Evolutionary conservation across 2,113 vertebrate genomes (phyloP), one percentile per base, ranked within the genome.

Genomic region (Pantherophis guttatus): DNA sequence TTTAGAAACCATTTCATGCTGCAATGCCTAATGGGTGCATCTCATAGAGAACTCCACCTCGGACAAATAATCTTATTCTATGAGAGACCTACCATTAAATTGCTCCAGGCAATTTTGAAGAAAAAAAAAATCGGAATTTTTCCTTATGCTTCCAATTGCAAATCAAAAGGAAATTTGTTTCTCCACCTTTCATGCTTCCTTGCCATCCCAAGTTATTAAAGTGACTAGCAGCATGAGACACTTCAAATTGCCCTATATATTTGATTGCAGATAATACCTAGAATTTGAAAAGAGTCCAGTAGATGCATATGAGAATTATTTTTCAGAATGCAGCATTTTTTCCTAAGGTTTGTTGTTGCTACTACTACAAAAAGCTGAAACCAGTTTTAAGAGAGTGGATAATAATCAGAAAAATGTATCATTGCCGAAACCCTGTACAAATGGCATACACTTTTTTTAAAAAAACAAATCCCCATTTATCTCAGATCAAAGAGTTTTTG

Each of bases 1-100:
- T 90, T 93, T 93, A 81, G 75, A 93, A 90, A 93, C 57, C n/a
- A 90, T 90, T 90, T 87, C 57, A 93, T 90, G 89, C 75, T 90
- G 89, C 89, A 93, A 15, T 93, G 57, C 86, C 89, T 86, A 93
- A 90, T 90, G 81, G 88, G 75, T 54, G 57, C 48, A 90, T 93
- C 92, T 70, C 39, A 90, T 58, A n/a, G 62, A 88, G 57, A 17
- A 89, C 53, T 26, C 70, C 54, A 52, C 54, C 54, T 21, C 0
- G 1, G 29, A 15, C 88, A 65, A 86, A 48, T 59, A 52, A 75
- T 54, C 55, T 90, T 53, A 86, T 86, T 90, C 75, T 86, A 75
- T 26, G 55, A 93, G 55, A 86, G 48, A 62, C 62, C 92, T 93
- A 90, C 88, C 75, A 62, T 54, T 90, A 87, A 87, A 93, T 93